These are phyloP conservation scores for Lasioglossum lativentre DNA, from an alignment of 2,888 invertebrate species.

Conservation along the genomic window DNA sequence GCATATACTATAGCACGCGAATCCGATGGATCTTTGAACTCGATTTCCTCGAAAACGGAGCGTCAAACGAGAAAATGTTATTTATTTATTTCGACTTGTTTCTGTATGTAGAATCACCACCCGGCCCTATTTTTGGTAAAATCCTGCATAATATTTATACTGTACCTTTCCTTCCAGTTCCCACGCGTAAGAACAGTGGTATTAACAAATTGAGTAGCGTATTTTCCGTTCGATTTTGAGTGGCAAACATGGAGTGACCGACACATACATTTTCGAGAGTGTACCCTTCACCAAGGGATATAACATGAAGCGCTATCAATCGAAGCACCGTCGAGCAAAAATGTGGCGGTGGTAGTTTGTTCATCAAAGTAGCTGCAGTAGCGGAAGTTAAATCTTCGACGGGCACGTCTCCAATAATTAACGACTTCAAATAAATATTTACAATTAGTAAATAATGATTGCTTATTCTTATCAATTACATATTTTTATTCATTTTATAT, in stretches of 20 bases:
- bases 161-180: slow-evolving; percentile 96
- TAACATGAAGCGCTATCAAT: slow-evolving; percentile 96
- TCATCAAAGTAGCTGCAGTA: slow-evolving; percentile 92
- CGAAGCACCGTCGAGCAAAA: slow-evolving; percentile 99
- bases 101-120: no score
- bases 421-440: slow-evolving; percentile 85
- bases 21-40: background rate
- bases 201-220: slow-evolving; percentile 98
- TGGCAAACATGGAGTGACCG: slow-evolving; percentile 94
- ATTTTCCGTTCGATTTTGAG: slow-evolving; percentile 97
- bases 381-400: slow-evolving; percentile 93
- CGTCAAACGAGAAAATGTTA: background rate
- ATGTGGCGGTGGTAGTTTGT: slow-evolving; percentile 96
- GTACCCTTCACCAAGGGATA: slow-evolving; percentile 95
- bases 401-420: slow-evolving; percentile 92
- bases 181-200: slow-evolving; percentile 97
- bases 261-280: slow-evolving; percentile 98
- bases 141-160: background rate
- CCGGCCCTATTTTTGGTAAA: background rate
- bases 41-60: background rate
- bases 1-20: background rate
- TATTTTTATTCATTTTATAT: background rate
- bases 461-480: background rate
- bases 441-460: background rate
- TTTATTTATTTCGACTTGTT: background rate